These are phyloP conservation scores for Macrosiphum euphorbiae DNA, from an alignment of 2,888 invertebrate species.

Conservation along the genomic window DNA sequence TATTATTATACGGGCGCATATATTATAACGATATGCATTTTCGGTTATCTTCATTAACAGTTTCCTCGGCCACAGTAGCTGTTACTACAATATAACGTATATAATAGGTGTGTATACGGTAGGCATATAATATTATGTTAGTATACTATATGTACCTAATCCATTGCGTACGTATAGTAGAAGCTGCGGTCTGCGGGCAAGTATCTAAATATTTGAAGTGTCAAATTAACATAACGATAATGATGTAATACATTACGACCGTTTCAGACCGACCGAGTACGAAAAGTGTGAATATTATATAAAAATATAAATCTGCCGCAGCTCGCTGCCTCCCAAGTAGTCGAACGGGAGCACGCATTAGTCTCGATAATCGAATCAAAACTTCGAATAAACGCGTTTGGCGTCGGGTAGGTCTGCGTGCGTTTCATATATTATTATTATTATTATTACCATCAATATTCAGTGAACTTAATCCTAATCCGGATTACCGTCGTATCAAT, in stretches of 20 bases:
- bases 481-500: constrained; percentile 29
- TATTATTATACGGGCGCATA: not conserved
- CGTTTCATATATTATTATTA: not conserved
- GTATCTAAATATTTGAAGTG: constrained; percentile 30
- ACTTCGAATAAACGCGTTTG: constrained; percentile 4
- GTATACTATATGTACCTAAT: not conserved
- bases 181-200: not conserved
- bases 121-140: not conserved
- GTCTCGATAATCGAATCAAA: constrained; percentile 24
- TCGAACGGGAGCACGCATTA: constrained; percentile 25
- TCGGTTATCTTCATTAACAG: constrained; percentile 6
- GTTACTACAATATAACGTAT: not conserved
- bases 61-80: not conserved
- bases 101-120: not conserved
- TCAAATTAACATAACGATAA: constrained; percentile 53
- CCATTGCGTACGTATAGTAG: not conserved
- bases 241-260: not conserved
- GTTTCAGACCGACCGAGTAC: not conserved
- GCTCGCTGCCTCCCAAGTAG: not conserved
- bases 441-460: not conserved
- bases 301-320: constrained; percentile 13
- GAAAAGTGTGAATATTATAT: not conserved
- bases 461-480: constrained; percentile 8
- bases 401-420: not conserved
- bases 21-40: not conserved